A percentile compares a stretch with the other conserved stretches of the same genome.
phyloP scores from a whole-genome alignment of 2,888 invertebrate species.

The Helleia helle region DNA sequence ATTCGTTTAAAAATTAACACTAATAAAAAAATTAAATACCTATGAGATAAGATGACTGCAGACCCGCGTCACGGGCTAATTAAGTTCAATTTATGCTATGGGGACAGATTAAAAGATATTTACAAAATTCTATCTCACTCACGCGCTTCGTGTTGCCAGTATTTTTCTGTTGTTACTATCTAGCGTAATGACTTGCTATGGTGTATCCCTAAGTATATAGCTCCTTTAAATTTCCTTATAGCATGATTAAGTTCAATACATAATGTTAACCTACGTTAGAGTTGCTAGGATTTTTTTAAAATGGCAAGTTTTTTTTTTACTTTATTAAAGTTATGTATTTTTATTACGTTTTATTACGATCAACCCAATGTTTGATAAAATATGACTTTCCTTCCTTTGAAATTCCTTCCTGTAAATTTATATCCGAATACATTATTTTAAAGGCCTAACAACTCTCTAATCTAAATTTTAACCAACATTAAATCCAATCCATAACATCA shows the following conservation, averaged over 20 bases:
- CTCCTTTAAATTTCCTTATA: not conserved
- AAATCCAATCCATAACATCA: slow-evolving; percentile 12
- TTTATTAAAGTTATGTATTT: not conserved
- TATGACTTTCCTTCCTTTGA: too few relatives aligned
- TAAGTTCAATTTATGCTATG: slow-evolving; percentile 66
- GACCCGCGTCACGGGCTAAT: slow-evolving; percentile 50
- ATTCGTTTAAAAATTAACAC: slow-evolving; percentile 57
- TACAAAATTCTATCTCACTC: slow-evolving; percentile 66
- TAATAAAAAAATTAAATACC: slow-evolving; percentile 68
- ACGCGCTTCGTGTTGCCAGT: slow-evolving; percentile 43
- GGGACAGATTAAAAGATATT: slow-evolving; percentile 59
- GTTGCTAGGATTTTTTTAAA: not conserved
- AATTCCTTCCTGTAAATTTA: too few relatives aligned
- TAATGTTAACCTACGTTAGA: slow-evolving; percentile 4
- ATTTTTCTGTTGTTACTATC: slow-evolving; percentile 8
- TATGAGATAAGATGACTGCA: slow-evolving; percentile 72
- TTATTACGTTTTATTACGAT: not conserved
- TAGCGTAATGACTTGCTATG: slow-evolving; percentile 5
- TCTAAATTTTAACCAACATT: slow-evolving; percentile 9
- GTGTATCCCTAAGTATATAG: not conserved
- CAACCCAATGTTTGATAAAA: too few relatives aligned
- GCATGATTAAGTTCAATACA: not conserved
- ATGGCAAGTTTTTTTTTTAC: not conserved
- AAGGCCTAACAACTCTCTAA: slow-evolving; percentile 10
- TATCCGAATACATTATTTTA: too few relatives aligned